phyloP scores from a whole-genome alignment of 2,797 vertebrate species.

The Falco biarmicus region DNA sequence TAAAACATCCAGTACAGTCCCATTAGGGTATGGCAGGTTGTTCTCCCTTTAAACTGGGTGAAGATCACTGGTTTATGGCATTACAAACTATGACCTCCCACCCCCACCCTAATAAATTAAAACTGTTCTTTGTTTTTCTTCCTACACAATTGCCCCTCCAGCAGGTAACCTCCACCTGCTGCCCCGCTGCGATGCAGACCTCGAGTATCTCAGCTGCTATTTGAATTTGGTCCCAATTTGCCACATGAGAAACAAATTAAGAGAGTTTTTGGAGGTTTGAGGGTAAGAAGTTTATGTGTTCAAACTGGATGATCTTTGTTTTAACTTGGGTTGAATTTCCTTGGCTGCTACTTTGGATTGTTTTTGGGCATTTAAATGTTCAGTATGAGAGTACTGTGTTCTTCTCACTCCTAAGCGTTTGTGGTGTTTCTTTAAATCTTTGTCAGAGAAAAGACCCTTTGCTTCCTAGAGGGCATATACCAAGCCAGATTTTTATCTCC shows the following conservation, averaged over 20 bases:
- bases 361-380: neutral
- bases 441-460: neutral
- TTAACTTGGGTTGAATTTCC: neutral
- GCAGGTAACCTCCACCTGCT: neutral
- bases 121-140: neutral
- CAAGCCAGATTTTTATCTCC: neutral
- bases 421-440: neutral
- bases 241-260: neutral
- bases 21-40: neutral
- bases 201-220: accelerated
- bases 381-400: neutral
- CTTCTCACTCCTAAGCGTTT: neutral
- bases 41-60: neutral
- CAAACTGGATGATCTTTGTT: neutral
- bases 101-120: neutral
- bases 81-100: neutral
- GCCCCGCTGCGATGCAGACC: neutral
- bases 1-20: neutral
- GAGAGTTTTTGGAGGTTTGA: neutral
- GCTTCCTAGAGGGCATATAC: neutral
- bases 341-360: neutral
- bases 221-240: neutral
- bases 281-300: neutral
- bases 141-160: neutral
- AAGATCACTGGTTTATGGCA: neutral